A percentile compares a stretch with the other conserved stretches of the same genome.
These are phyloP conservation scores for Steinernema scapterisci DNA, from an alignment of 2,888 invertebrate genomes.

Conservation along the genomic window DNA sequence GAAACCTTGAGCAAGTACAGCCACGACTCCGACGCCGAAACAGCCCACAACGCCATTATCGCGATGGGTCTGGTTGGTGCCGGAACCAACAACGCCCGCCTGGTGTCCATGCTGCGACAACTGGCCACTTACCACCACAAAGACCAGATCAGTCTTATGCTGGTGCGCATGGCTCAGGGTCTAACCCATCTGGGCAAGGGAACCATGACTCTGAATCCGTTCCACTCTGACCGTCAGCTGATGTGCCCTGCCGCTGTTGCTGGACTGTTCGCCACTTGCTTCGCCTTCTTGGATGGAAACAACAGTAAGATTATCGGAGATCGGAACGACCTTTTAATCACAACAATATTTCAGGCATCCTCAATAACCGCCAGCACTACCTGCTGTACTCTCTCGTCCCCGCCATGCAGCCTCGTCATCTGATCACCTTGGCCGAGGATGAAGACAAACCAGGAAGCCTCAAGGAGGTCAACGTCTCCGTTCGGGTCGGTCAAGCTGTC, in stretches of 20 bases:
- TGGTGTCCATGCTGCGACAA: slow-evolving; percentile 96
- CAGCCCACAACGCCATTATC: slow-evolving; percentile 96
- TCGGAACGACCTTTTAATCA: too few relatives aligned
- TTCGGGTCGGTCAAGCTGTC: slow-evolving; percentile 78
- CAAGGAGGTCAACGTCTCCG: slow-evolving; percentile 78
- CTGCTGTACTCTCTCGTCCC: slow-evolving; percentile 90
- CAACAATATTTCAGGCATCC: slow-evolving; percentile 65
- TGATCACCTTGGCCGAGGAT: slow-evolving; percentile 95
- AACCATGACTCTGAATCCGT: slow-evolving; percentile 91
- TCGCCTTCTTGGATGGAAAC: slow-evolving; percentile 94
- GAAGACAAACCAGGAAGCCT: slow-evolving; percentile 70
- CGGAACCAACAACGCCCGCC: slow-evolving; percentile 74
- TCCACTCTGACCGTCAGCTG: slow-evolving; percentile 92
- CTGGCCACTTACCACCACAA: slow-evolving; percentile 96
- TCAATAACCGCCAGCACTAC: slow-evolving; percentile 93
- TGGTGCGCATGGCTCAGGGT: slow-evolving; percentile 75
- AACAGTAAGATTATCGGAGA: slow-evolving; percentile 78
- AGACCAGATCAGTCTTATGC: slow-evolving; percentile 79
- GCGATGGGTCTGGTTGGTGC: slow-evolving; percentile 92
- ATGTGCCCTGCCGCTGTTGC: slow-evolving; percentile 94
- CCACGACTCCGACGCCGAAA: slow-evolving; percentile 95
- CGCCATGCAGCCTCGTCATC: slow-evolving; percentile 98
- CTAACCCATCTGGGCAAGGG: slow-evolving; percentile 97
- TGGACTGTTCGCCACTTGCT: slow-evolving; percentile 88
- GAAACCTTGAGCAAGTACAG: slow-evolving; percentile 98